phyloP scores from a whole-genome alignment of 2,888 invertebrate species.

The Thereva nobilitata region DNA sequence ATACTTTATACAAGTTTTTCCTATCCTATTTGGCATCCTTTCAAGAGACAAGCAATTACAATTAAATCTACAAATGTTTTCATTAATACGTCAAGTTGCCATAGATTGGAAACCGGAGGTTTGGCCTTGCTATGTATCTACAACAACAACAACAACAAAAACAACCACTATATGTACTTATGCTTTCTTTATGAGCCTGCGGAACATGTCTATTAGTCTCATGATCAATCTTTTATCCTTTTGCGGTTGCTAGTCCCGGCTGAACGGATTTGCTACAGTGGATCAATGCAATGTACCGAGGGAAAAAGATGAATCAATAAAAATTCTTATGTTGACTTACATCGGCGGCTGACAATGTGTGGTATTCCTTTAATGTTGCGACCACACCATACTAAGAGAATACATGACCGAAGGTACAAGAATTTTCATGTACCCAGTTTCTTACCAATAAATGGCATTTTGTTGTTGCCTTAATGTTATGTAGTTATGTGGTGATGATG shows the following conservation, averaged over 20 bases:
- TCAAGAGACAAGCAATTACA: slow-evolving; percentile 29
- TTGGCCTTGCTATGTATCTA: too few relatives aligned
- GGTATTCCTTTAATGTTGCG: slow-evolving; percentile 30
- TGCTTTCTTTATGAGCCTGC: slow-evolving; percentile 2
- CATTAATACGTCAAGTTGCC: slow-evolving; percentile 32
- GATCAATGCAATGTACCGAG: too few relatives aligned
- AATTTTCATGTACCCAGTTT: slow-evolving; percentile 20
- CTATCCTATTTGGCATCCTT: background rate
- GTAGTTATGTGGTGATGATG: too few relatives aligned
- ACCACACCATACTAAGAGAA: slow-evolving; percentile 28
- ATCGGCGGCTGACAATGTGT: slow-evolving; percentile 8
- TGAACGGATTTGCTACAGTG: background rate
- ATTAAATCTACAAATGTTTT: slow-evolving; percentile 35
- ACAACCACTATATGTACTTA: too few relatives aligned
- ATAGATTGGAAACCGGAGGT: slow-evolving; percentile 8
- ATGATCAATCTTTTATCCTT: slow-evolving; percentile 17
- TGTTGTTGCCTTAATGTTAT: background rate
- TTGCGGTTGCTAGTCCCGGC: slow-evolving; percentile 5
- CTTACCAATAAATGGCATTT: slow-evolving; percentile 20
- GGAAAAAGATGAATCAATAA: slow-evolving; percentile 21
- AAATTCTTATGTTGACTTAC: slow-evolving; percentile 13
- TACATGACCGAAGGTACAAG: slow-evolving; percentile 16
- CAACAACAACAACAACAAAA: too few relatives aligned
- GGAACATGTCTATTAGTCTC: slow-evolving; percentile 30
- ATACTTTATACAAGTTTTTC: background rate